These are phyloP conservation scores for Vicugna pacos DNA, from an alignment of 2,113 vertebrate genomes.

Conservation along the genomic window DNA sequence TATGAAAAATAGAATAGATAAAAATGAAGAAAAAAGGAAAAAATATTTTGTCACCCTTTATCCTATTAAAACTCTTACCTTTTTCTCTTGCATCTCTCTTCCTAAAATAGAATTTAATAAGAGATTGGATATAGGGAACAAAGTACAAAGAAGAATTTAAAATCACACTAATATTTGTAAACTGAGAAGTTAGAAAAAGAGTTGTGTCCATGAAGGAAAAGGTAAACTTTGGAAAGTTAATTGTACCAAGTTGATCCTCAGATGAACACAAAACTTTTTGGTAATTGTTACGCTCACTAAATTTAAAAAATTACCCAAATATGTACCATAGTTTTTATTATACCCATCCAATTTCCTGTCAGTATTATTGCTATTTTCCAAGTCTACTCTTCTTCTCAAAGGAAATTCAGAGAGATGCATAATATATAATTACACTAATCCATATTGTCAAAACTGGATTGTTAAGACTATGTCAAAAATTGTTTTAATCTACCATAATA, in stretches of 20 bases:
- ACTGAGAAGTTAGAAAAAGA: not conserved
- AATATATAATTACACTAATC: not conserved
- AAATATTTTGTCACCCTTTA: not conserved
- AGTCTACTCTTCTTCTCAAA: not conserved
- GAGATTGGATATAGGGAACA: not conserved
- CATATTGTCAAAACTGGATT: not conserved
- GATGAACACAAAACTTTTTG: not conserved
- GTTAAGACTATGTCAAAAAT: not conserved
- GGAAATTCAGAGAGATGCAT: not conserved
- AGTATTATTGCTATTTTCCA: not conserved
- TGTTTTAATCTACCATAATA: not conserved
- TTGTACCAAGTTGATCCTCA: not conserved
- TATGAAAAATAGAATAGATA: not conserved
- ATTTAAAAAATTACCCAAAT: not conserved
- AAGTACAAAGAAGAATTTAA: not conserved
- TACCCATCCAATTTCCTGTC: not conserved
- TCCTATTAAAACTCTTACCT: not conserved
- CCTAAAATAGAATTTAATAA: not conserved
- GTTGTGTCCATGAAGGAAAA: not conserved
- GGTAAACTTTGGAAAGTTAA: not conserved
- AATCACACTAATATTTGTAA: not conserved
- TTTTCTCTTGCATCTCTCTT: not conserved
- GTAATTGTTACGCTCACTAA: not conserved
- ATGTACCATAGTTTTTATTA: not conserved
- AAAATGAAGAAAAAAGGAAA: not conserved